A percentile compares a stretch with the other conserved stretches of the same genome.
These are phyloP conservation scores for Trachymyrmex septentrionalis DNA, from an alignment of 1,140 invertebrate species.

Conservation along the genomic window DNA sequence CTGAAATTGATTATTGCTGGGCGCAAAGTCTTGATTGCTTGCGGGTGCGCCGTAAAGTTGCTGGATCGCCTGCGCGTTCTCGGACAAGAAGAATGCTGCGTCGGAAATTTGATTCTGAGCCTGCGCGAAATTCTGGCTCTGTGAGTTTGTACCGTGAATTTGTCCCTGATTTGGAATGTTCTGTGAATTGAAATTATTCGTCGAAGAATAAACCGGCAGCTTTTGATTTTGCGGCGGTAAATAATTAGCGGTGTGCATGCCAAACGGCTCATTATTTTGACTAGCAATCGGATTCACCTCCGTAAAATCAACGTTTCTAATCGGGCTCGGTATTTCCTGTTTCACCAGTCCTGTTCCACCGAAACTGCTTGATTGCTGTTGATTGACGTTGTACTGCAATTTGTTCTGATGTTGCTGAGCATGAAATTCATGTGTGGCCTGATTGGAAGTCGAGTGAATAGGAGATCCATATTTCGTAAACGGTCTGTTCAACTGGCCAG, in stretches of 20 bases:
- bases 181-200: slow-evolving; percentile 69
- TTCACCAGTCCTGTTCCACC: slow-evolving; percentile 48
- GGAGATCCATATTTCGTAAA: slow-evolving; percentile 82
- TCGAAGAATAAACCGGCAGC: slow-evolving; percentile 71
- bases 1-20: slow-evolving; percentile 73
- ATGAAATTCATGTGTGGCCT: slow-evolving; percentile 20
- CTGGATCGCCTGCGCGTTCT: slow-evolving; percentile 84
- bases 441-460: slow-evolving; percentile 59
- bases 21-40: slow-evolving; percentile 80
- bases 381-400: slow-evolving; percentile 48
- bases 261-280: slow-evolving; percentile 83
- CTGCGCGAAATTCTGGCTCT: slow-evolving; percentile 72
- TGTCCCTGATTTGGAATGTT: neutral
- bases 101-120: slow-evolving; percentile 80
- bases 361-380: slow-evolving; percentile 68
- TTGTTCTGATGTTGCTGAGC: slow-evolving; percentile 62
- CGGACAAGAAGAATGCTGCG: slow-evolving; percentile 80
- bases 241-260: slow-evolving; percentile 81
- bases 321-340: slow-evolving; percentile 77
- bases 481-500: slow-evolving; percentile 77
- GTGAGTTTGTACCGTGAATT: slow-evolving; percentile 33
- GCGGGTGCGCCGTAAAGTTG: slow-evolving; percentile 81
- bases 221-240: slow-evolving; percentile 84
- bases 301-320: slow-evolving; percentile 76
- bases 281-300: slow-evolving; percentile 81